Evolutionary conservation across 2,113 vertebrate genomes (phyloP).

Genomic region (Plecotus auritus): DNA sequence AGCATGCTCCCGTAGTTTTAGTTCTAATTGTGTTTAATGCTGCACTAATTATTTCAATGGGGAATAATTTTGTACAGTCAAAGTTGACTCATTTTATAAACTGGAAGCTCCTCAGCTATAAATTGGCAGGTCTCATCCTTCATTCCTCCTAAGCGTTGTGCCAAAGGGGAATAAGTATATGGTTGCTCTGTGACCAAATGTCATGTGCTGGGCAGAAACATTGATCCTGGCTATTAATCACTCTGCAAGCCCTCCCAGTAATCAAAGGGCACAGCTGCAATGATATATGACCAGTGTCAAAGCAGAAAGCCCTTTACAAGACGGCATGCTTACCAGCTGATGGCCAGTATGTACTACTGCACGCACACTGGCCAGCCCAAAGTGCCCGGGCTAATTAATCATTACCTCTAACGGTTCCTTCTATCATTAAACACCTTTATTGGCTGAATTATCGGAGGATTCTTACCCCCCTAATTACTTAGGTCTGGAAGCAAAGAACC

Average conservation of each 20-base stretch:
- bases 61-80: slow-evolving; percentile 93
- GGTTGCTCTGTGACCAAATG: slow-evolving; percentile 99
- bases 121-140: slow-evolving; percentile 93
- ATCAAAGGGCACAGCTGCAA: slow-evolving; percentile 96
- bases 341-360: slow-evolving; percentile 85
- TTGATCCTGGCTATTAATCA: slow-evolving; percentile 99
- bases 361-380: slow-evolving; percentile 83
- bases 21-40: slow-evolving; percentile 93
- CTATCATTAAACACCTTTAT: slow-evolving; percentile 91
- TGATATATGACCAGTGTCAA: slow-evolving; percentile 99
- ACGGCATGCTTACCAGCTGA: slow-evolving; percentile 91
- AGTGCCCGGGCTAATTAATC: slow-evolving; percentile 91
- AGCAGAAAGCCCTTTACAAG: slow-evolving; percentile 91
- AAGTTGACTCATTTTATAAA: slow-evolving; percentile 94
- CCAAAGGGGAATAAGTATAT: slow-evolving; percentile 95
- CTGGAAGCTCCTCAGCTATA: slow-evolving; percentile 91
- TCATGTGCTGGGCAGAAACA: slow-evolving; percentile 97
- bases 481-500: slow-evolving; percentile 83
- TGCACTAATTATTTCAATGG: slow-evolving; percentile 94
- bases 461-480: slow-evolving; percentile 83
- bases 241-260: slow-evolving; percentile 95
- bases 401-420: slow-evolving; percentile 88
- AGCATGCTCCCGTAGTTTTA: slow-evolving; percentile 86
- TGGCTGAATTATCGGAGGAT: slow-evolving; percentile 88
- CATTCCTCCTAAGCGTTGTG: slow-evolving; percentile 90